Base-by-base conservation (phyloP, 2,797 vertebrate genomes). In the Sebastes cheni region DNA sequence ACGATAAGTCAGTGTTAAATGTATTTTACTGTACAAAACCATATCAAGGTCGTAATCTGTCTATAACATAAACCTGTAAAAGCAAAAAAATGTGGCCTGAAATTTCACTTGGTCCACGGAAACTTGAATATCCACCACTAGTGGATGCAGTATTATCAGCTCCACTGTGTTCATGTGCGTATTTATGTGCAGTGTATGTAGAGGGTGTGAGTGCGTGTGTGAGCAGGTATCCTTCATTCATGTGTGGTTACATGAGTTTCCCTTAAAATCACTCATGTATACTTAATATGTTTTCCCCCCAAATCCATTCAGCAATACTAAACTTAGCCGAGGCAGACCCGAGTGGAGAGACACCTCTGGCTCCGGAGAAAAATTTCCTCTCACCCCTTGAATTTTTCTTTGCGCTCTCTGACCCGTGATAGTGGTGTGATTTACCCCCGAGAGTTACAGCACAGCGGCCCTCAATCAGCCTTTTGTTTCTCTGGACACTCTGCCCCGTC, bases 391-490 rank as follows among this genome's bases (percentile, higher is more conserved):
- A 83, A 82, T 87, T 84, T 89, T 88, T 87, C 77, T 85, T 85
- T 84, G 82, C 72, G 89, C 86, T 92, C 87, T 82, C 88, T 92
- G 90, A 94, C 92, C 91, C 78, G 25, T 82, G 92, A 92, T 91
- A 91, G 89, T 74, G 64, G 78, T 52, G 84, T 82, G 90, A 91
- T 93, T 93, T 86, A 87, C 87, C 86, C 92, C 83, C 18, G 77
- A 87, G 92, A 91, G 82, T 71, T 75, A 23, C 79, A 77, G 82
- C 83, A 62, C 83, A 77, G 84, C 76, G 27, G 82, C 83, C 86
- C 87, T 96, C 94, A 95, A 95, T 96, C 94, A 93, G 89, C 16
- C 54, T 89, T 88, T 92, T 88, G 87, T 93, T 93, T 94, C 87
- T 89, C 74, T 75, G 91, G 89, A 85, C 85, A 81, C 86, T 75